Conservation (phyloP, 2,113 vertebrate species). For the Sinocyclocheilus rhinocerous region DNA sequence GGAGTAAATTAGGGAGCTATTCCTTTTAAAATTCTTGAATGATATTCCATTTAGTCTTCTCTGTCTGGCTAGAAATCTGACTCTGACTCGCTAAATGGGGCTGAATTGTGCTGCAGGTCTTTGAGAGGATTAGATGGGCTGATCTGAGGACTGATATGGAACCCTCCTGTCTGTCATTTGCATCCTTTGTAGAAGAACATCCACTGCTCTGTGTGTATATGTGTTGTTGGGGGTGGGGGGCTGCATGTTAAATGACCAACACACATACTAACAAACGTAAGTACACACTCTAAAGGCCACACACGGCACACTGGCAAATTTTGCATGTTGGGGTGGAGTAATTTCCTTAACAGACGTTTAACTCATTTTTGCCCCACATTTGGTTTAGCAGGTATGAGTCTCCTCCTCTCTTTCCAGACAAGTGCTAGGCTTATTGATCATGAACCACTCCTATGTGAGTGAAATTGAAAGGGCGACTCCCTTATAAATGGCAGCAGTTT, state of each 20-base stretch:
- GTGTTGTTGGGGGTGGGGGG: neutral
- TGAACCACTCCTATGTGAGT: slow-evolving; percentile 7
- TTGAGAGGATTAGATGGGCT: slow-evolving; percentile 52
- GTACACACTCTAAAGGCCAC: neutral
- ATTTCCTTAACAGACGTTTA: slow-evolving; percentile 22
- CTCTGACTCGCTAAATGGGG: slow-evolving; percentile 34
- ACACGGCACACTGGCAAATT: neutral
- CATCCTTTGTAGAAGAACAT: slow-evolving; percentile 48
- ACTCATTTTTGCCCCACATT: slow-evolving; percentile 22
- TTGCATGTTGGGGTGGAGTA: neutral
- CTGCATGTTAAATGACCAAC: neutral
- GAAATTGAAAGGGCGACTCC: slow-evolving; percentile 44
- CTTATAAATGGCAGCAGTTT: neutral
- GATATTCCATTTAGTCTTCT: slow-evolving; percentile 32
- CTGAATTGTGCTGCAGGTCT: slow-evolving; percentile 40
- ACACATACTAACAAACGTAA: neutral
- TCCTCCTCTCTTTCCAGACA: slow-evolving; percentile 23
- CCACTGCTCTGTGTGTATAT: slow-evolving; percentile 34
- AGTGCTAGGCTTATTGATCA: neutral
- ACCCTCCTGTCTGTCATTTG: slow-evolving; percentile 48
- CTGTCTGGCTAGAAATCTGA: slow-evolving; percentile 50
- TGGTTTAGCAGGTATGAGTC: neutral
- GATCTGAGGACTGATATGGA: slow-evolving; percentile 52
- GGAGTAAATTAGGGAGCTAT: neutral
- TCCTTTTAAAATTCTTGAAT: slow-evolving; percentile 1